Base-by-base conservation (phyloP, 2,888 invertebrate species). In the Lasioglossum zephyrum region DNA sequence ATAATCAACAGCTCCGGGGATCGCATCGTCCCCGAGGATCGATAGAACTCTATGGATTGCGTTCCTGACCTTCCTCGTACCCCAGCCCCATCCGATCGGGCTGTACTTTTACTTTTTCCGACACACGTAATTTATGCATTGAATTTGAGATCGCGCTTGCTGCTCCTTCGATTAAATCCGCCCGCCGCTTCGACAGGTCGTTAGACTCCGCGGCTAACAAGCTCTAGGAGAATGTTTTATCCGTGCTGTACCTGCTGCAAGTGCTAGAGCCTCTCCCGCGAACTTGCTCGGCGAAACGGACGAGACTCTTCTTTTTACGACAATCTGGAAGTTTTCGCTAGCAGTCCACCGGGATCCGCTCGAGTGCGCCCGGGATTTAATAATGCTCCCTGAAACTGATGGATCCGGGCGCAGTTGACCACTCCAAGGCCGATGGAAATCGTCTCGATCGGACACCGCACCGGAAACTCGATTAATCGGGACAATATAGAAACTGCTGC, bases 61-160 rank as follows among this genome's bases (percentile, higher is more conserved):
- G 81, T 82, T 75, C 53, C 57, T 73, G 79, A 81, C 85, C 81
- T 80, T 89, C 81, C 66, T 72, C 60, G 75, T 72, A 16, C 31
- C 36, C 39, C n/a, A 57, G 1, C 57, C 22, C 26, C 78, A 8
- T 39, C n/a, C 57, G 11, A 36, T 22, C 39, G 31, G 8, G 31
- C 18, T 74, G 77, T 79, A 79, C 84, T 87, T 81, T 81, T 87
- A 87, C 81, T 81, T 82, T 66, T 77, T 75, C 66, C 49, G 83
- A 73, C 77, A 78, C 82, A 76, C 79, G 79, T 88, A 90, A 89
- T 84, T 89, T 85, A 89, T 89, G 87, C 82, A 87, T 90, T 89
- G 87, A 90, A 89, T 88, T 88, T 89, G 73, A 87, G 88, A 89
- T 79, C 63, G 79, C 77, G 77, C 79, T 47, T 36, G 44, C 69